Conservation (phyloP, 1,140 invertebrate genomes). For the Calycopis cecrops region DNA sequence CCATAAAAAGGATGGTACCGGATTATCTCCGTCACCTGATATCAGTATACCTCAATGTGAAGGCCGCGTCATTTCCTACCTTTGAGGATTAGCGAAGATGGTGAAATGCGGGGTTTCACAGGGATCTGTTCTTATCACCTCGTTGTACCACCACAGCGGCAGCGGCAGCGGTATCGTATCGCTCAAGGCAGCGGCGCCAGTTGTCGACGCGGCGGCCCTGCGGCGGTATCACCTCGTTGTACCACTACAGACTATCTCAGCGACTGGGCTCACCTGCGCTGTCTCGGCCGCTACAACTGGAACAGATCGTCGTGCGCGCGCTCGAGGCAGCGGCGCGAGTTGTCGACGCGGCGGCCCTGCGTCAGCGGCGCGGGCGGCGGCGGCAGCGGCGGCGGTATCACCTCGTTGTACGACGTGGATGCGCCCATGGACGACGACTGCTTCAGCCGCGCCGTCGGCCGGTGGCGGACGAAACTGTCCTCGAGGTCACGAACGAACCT, state of each 20-base stretch:
- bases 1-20: too few species aligned
- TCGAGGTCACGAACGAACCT: conserved; percentile 77
- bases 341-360: conserved; percentile 85
- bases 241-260: neutral
- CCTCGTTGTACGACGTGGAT: conserved; percentile 61
- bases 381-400: conserved; percentile 63
- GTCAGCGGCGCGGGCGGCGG: conserved; percentile 83
- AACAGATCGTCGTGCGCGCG: conserved; percentile 91
- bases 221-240: neutral
- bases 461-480: conserved; percentile 72
- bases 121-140: too few species aligned
- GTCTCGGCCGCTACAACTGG: conserved; percentile 85
- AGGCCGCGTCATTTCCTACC: too few species aligned
- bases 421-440: conserved; percentile 74
- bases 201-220: neutral
- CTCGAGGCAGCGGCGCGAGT: conserved; percentile 86
- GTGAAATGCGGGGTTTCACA: neutral
- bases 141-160: too few species aligned
- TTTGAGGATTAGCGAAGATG: neutral
- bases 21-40: too few species aligned
- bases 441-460: conserved; percentile 73
- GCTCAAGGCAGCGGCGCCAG: neutral
- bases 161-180: neutral
- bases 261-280: conserved; percentile 52
- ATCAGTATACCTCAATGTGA: too few species aligned